Evolutionary conservation across 1,140 invertebrate genomes (phyloP), one percentile per base, ranked within the genome.

Genomic region (Helicoverpa armigera): DNA sequence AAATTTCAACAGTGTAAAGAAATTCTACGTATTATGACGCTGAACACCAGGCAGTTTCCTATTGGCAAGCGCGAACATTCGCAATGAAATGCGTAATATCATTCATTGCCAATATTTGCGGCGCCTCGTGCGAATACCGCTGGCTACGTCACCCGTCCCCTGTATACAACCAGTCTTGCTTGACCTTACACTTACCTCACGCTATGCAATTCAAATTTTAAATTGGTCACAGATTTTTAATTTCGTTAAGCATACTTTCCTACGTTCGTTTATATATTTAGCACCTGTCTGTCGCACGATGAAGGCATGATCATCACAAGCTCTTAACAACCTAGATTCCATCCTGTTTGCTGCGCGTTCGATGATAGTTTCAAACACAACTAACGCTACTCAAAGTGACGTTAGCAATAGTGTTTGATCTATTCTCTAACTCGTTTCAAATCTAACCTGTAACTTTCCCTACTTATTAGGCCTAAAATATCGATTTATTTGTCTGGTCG

Each of bases 231-330:
- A 58, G 18, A 74, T 13, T 18, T 18, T 23, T 74, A 50, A 29
- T 16, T 48, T 48, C 54, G n/a, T 67, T 14, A 48, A 23, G 31
- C 3, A 13, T 75, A n/a, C 72, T 18, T 61, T 75, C 43, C 58
- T 51, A 60, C 50, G 10, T 73, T 35, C 53, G 51, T 58, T 70
- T 60, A 16, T 61, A 80, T 81, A 77, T 73, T 70, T 84, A 84
- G 85, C 82, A 86, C 81, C 81, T 80, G 18, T 54, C 80, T 80
- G 18, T 70, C 80, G 65, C 54, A 77, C 16, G 35, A 35, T 70
- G 69, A 81, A 86, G 81, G 83, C 85, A 86, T 83, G 75, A 50
- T 53, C 85, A 84, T 84, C 82, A 82, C 85, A 82, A 70, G 65
- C 78, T 73, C 79, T 70, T 82, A 83, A 54, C 72, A 76, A 77